Conservation (phyloP, 2,113 vertebrate genomes). For the Otis tarda region DNA sequence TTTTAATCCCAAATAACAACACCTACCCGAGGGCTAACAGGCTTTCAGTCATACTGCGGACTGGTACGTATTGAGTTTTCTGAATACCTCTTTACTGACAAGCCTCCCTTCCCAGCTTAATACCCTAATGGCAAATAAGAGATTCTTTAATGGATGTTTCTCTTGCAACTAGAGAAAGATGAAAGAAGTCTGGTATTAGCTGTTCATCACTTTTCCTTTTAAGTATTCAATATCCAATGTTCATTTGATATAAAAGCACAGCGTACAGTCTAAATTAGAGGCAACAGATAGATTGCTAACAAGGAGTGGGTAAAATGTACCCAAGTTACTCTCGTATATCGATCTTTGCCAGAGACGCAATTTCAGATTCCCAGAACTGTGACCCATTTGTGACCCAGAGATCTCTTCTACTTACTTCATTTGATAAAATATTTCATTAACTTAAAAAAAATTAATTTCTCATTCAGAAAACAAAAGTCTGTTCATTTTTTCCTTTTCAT, state of each 20-base stretch:
- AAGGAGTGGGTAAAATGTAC: not conserved
- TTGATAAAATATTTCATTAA: not conserved
- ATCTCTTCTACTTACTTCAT: not conserved
- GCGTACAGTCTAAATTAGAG: not conserved
- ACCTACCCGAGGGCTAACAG: not conserved
- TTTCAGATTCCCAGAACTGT: not conserved
- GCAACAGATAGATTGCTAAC: not conserved
- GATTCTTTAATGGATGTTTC: not conserved
- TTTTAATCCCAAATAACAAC: not conserved
- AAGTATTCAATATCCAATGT: not conserved
- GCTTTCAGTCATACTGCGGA: not conserved
- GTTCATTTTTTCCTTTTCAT: not conserved
- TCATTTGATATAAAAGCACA: not conserved
- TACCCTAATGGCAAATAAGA: not conserved
- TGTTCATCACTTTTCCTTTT: not conserved
- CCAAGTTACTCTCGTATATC: fast-evolving
- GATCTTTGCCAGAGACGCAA: not conserved
- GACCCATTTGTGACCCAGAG: not conserved
- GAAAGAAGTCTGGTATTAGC: not conserved
- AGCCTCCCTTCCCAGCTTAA: not conserved
- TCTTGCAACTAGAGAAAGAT: not conserved
- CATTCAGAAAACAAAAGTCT: not conserved
- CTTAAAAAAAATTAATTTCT: not conserved
- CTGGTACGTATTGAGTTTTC: not conserved
- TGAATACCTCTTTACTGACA: not conserved